Evolutionary conservation across 2,888 invertebrate genomes (phyloP).

Genomic region (Pasiphila rectangulata): DNA sequence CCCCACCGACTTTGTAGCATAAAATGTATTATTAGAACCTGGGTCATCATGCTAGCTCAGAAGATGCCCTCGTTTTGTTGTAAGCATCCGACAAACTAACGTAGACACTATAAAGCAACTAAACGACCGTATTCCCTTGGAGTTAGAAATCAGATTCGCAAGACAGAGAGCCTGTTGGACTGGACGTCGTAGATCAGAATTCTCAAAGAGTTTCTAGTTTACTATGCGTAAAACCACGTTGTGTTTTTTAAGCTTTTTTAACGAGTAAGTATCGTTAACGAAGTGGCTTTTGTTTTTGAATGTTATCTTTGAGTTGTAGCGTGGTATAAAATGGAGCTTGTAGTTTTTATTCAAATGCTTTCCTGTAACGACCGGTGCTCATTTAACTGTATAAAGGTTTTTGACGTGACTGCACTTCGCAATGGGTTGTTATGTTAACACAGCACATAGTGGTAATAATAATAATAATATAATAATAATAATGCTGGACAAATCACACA

Average conservation of each 20-base stretch:
- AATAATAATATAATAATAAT: no score
- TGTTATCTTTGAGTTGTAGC: constrained; percentile 16
- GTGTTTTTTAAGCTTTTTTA: constrained; percentile 32
- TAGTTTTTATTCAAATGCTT: constrained; percentile 12
- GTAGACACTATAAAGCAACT: constrained; percentile 16
- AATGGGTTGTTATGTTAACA: constrained; percentile 1
- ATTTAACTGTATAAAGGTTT: no score
- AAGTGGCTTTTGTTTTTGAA: constrained; percentile 17
- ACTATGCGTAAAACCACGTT: constrained; percentile 41
- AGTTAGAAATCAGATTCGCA: constrained; percentile 27
- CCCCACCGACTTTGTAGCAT: constrained; percentile 39
- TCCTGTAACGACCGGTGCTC: neutral
- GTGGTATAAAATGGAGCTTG: neutral
- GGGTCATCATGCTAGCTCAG: constrained; percentile 50
- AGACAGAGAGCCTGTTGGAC: constrained; percentile 27
- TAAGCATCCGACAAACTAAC: constrained; percentile 37
- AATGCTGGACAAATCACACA: no score
- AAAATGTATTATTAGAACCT: constrained; percentile 57
- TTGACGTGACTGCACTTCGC: neutral
- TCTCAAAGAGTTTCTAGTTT: constrained; percentile 36
- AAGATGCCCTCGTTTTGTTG: constrained; percentile 57
- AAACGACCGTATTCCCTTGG: constrained; percentile 8
- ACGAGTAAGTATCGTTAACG: constrained; percentile 30
- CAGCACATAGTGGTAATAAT: no score
- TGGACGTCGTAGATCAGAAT: constrained; percentile 26